These are phyloP conservation scores for Pomatorhinus ruficollis DNA, from an alignment of 2,113 vertebrate species.

Conservation along the genomic window DNA sequence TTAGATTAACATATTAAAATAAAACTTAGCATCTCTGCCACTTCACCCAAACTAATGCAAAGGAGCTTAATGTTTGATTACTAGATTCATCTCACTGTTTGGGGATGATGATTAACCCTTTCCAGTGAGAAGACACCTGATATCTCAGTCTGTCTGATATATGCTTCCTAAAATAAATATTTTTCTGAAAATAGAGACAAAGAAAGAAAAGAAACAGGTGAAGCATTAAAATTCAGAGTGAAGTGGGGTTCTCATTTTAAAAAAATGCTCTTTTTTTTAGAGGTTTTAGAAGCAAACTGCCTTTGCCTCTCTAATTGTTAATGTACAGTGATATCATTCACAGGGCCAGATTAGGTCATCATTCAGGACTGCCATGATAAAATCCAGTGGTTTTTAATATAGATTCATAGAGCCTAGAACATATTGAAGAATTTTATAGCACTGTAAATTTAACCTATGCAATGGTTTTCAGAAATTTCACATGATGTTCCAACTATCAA, in stretches of 20 bases:
- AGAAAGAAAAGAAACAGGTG: neutral
- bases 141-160: neutral
- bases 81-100: neutral
- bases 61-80: neutral
- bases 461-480: neutral
- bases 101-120: neutral
- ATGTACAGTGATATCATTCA: neutral
- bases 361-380: neutral
- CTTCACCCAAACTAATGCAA: neutral
- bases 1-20: conserved; percentile 31
- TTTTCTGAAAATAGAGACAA: neutral
- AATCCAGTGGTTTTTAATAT: neutral
- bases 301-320: neutral
- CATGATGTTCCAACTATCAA: neutral
- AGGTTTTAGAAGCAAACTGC: neutral
- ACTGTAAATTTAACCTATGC: neutral
- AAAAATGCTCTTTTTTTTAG: neutral
- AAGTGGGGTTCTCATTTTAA: neutral
- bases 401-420: neutral
- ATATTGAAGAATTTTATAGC: neutral
- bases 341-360: neutral
- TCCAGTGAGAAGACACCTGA: neutral
- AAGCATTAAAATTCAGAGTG: neutral
- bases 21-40: neutral
- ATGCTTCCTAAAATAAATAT: neutral